Conservation (phyloP, 2,797 vertebrate species). For the Hemibagrus guttatus region DNA sequence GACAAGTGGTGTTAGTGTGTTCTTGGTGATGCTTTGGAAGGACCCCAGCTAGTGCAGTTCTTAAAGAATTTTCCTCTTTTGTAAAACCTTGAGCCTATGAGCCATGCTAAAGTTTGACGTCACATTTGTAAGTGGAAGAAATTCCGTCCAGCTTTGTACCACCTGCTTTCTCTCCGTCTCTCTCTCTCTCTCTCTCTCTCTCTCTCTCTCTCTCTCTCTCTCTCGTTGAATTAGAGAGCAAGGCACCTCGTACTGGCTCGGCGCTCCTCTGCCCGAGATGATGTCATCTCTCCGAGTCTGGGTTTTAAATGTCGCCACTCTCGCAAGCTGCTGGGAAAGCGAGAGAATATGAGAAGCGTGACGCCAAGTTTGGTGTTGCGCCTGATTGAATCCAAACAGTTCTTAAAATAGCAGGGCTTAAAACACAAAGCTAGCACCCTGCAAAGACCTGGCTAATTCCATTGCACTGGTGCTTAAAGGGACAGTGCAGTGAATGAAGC, state of each 20-base stretch:
- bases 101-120: too few species aligned
- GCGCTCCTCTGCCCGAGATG: conserved; percentile 2
- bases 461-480: neutral
- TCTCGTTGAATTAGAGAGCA: neutral
- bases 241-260: neutral
- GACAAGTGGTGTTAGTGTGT: neutral
- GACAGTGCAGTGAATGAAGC: neutral
- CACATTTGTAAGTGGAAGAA: neutral
- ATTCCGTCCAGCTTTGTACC: neutral
- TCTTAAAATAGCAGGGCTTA: conserved; percentile 29
- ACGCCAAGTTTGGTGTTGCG: conserved; percentile 21
- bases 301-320: conserved; percentile 10
- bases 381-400: conserved; percentile 17
- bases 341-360: neutral
- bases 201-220: neutral
- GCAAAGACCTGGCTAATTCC: neutral
- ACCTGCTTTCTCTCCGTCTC: neutral
- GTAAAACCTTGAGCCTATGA: neutral
- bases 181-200: neutral
- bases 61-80: neutral
- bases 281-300: neutral
- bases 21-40: neutral
- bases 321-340: neutral
- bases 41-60: neutral
- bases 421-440: neutral